phyloP scores from a whole-genome alignment of 35 echinoderm and acorn worm genomes.

The Lytechinus pictus region DNA sequence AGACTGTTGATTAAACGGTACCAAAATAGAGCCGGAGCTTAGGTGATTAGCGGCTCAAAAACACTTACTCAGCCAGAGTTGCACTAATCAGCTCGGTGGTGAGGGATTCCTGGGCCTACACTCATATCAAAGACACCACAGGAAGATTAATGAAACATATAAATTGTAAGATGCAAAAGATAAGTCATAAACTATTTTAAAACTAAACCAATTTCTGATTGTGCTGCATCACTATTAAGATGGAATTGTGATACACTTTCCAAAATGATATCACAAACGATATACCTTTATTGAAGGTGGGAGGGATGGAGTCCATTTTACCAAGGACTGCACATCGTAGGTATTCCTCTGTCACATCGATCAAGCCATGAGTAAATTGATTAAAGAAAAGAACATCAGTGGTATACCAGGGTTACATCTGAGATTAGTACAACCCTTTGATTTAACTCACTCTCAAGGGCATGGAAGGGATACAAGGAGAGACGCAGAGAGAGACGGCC shows the following conservation, averaged over 20 bases:
- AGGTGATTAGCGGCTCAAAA: constrained; percentile 1
- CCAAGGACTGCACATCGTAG: background rate
- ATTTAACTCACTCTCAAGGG: constrained; percentile 36
- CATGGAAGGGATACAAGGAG: background rate
- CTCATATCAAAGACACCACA: background rate
- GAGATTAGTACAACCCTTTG: background rate
- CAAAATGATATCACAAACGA: background rate
- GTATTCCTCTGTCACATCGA: background rate
- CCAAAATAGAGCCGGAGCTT: background rate
- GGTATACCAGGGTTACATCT: constrained; percentile 3
- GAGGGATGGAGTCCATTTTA: background rate
- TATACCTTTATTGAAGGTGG: background rate
- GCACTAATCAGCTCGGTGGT: background rate
- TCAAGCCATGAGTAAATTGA: background rate
- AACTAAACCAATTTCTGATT: background rate
- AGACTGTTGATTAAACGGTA: constrained; percentile 3
- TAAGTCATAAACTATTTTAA: background rate
- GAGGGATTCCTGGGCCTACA: background rate
- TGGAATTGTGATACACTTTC: background rate
- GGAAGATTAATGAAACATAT: background rate
- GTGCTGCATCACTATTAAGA: background rate
- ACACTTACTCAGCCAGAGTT: background rate
- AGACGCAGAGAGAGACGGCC: background rate
- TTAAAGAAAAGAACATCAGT: background rate
- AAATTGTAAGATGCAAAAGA: background rate